These are phyloP conservation scores for Laupala kohalensis DNA, from an alignment of 1,140 invertebrate genomes.

Conservation along the genomic window DNA sequence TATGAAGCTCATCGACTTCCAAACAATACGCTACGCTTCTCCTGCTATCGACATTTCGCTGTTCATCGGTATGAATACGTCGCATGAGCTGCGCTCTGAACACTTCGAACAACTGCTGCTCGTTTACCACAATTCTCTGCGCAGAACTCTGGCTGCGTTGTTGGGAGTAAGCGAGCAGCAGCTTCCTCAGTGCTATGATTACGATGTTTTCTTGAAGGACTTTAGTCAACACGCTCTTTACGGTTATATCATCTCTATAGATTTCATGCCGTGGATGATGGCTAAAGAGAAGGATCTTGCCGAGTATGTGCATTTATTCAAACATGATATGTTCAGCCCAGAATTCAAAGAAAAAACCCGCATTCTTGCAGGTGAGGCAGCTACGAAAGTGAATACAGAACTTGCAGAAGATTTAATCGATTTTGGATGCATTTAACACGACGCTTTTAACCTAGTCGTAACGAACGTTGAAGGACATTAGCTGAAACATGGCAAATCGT, in stretches of 20 bases:
- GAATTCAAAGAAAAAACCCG: too few relatives aligned
- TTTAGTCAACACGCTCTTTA: slow-evolving; percentile 23
- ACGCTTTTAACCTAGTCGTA: too few relatives aligned
- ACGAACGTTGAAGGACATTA: too few relatives aligned
- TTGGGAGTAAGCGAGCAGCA: neutral
- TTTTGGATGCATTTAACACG: too few relatives aligned
- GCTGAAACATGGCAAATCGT: too few relatives aligned
- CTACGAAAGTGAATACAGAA: too few relatives aligned
- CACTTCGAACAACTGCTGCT: neutral
- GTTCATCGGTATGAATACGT: slow-evolving; percentile 11
- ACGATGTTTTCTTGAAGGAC: slow-evolving; percentile 22
- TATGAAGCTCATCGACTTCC: slow-evolving; percentile 15
- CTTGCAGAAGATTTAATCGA: too few relatives aligned
- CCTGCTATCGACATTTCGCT: slow-evolving; percentile 13
- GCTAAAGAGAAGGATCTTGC: neutral
- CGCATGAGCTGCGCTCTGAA: neutral
- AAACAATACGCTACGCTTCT: slow-evolving; percentile 7
- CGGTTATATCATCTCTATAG: slow-evolving; percentile 23
- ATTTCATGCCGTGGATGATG: slow-evolving; percentile 20
- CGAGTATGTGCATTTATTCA: neutral
- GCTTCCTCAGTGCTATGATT: slow-evolving; percentile 16
- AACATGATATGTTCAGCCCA: too few relatives aligned
- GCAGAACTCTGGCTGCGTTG: slow-evolving; percentile 12
- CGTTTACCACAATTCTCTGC: slow-evolving; percentile 23
- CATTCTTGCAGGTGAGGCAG: too few relatives aligned